Percentiles rank a stretch among this genome's conserved stretches.
Conservation (phyloP, 2,888 invertebrate species). For the Leptothorax acervorum region DNA sequence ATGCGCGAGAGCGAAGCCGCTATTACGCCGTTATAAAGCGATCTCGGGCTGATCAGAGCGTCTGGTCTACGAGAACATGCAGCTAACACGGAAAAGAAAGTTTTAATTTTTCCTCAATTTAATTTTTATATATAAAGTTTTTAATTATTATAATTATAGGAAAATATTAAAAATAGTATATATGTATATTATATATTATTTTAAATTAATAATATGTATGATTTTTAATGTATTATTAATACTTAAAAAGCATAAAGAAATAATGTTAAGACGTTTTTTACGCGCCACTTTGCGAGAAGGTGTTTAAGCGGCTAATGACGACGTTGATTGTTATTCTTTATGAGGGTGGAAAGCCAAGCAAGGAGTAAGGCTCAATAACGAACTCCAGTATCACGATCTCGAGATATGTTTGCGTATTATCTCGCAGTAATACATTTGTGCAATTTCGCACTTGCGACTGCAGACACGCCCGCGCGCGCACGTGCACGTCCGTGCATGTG, state of each 20-base stretch:
- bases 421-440: constrained; percentile 16
- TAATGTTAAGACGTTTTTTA: not conserved
- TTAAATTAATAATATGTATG: not conserved
- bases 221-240: not conserved
- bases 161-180: no score
- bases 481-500: not conserved
- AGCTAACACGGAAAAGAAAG: not conserved
- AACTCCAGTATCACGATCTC: constrained; percentile 24
- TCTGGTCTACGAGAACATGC: not conserved
- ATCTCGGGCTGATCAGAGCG: not conserved
- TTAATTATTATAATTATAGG: no score
- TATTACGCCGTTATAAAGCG: not conserved
- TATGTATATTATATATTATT: no score
- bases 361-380: not conserved
- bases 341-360: not conserved
- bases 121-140: no score
- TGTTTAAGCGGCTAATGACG: not conserved
- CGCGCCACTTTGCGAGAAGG: not conserved
- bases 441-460: constrained; percentile 43
- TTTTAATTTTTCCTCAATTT: no score
- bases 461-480: not conserved
- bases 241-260: not conserved
- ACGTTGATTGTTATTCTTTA: not conserved
- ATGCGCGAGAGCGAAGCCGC: not conserved
- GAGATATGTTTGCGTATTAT: constrained; percentile 29